Percentiles rank a stretch among this genome's conserved stretches.
Conservation (phyloP, 2,113 vertebrate species). For the Podocnemis expansa region DNA sequence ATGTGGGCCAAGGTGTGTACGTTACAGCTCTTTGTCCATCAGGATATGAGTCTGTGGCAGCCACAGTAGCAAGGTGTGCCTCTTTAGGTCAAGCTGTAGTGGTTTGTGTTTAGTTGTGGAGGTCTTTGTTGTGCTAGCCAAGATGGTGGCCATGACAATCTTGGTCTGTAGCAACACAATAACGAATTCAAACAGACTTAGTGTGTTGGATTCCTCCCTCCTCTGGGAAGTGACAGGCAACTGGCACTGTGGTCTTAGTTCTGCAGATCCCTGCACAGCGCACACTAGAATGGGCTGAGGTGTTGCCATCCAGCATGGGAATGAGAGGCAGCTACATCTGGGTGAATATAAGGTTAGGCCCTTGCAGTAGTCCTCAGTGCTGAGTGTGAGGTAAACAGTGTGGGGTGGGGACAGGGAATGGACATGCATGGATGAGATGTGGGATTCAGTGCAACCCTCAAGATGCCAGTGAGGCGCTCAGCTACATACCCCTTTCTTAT, state of each 20-base stretch:
- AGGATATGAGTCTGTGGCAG: neutral
- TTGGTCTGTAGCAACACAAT: neutral
- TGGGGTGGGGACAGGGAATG: neutral
- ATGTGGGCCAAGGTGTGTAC: neutral
- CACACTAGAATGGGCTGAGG: neutral
- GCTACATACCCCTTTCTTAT: neutral
- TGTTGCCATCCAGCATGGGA: no score
- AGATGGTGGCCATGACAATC: neutral
- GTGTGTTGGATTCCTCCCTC: neutral
- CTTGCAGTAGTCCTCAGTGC: no score
- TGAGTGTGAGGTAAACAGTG: neutral
- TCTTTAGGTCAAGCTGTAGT: neutral
- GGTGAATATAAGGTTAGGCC: no score
- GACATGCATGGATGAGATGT: neutral
- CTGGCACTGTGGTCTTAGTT: neutral
- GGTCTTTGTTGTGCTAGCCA: neutral
- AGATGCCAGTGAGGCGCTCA: no score
- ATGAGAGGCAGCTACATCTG: no score
- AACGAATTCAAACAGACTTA: neutral
- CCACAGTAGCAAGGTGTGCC: neutral
- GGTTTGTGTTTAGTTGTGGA: neutral
- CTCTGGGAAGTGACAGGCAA: neutral
- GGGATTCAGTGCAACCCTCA: neutral
- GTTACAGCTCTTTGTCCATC: neutral
- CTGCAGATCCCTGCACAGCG: neutral